A percentile compares a stretch with the other conserved stretches of the same genome.
These are phyloP conservation scores for Hyperoplus immaculatus DNA, from an alignment of 2,797 vertebrate genomes.

Conservation along the genomic window DNA sequence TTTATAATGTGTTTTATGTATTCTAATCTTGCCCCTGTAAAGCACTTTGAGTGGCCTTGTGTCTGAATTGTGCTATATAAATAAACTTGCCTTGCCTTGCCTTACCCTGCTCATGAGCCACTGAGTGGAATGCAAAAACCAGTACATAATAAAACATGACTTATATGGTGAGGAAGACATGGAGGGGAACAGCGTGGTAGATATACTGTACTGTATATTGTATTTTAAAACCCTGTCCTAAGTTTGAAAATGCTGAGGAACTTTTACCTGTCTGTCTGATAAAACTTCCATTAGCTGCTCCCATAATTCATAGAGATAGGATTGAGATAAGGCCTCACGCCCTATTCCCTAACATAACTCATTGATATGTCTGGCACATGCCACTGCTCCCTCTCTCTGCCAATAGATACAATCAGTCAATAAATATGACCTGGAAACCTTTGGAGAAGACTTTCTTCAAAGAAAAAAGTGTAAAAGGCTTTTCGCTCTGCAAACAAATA, in stretches of 20 bases:
- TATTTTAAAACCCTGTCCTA: too few relatives aligned
- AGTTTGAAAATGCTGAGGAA: conserved; percentile 3
- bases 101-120: not conserved
- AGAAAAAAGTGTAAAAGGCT: not conserved
- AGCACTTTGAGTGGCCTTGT: too few relatives aligned
- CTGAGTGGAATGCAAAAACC: not conserved
- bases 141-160: conserved; percentile 30
- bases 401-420: conserved; percentile 23
- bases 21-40: too few relatives aligned
- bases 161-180: conserved; percentile 1
- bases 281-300: conserved; percentile 55
- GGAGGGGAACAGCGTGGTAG: not conserved
- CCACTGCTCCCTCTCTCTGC: conserved; percentile 10
- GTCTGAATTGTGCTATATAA: too few relatives aligned
- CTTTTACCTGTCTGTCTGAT: conserved; percentile 30
- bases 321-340: conserved; percentile 47
- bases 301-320: conserved; percentile 72
- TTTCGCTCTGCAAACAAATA: too few relatives aligned
- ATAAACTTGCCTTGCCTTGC: too few relatives aligned
- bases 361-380: conserved; percentile 34
- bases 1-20: too few relatives aligned
- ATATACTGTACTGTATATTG: too few relatives aligned
- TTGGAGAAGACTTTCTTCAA: conserved; percentile 5
- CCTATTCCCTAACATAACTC: conserved; percentile 63
- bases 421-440: conserved; percentile 24